Evolutionary conservation across 2,797 vertebrate genomes (phyloP), one percentile per base, ranked within the genome.

Genomic region (Cyclura pinguis): DNA sequence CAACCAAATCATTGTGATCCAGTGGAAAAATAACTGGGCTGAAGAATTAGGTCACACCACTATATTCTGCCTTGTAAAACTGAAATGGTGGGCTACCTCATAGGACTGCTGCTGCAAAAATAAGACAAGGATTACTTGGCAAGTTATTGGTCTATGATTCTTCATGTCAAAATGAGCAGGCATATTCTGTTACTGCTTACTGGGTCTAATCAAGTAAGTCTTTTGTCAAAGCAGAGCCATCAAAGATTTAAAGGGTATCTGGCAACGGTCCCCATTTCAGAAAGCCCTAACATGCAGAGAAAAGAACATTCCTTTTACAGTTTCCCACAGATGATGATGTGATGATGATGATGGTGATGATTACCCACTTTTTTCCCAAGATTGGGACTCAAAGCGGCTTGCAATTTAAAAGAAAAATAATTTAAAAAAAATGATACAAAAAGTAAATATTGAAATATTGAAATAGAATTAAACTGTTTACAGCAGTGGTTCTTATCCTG

Each of bases 201-300:
- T 38, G 16, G 20, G 59, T 84, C 73, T 29, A 84, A 89, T 13
- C 32, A 52, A 77, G 78, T 29, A 35, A 52, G 18, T 84, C 74
- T 67, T 84, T 85, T 85, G 47, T n/a, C 6, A 62, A 64, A 77
- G n/a, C 57, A 84, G 81, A 84, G 32, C 77, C 9, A 32, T 78
- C 14, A 89, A 89, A 84, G 32, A 35, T 27, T n/a, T 69, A 38
- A 84, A 55, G 24, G 59, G 22, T 6, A 83, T 57, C 84, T 74
- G 32, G 22, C 52, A 67, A 62, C 38, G 47, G 27, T 0, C 22
- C 35, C 14, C 32, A 32, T 42, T 42, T 77, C 57, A 87, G 74
- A 16, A 47, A 18, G n/a, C 29, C 55, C 42, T 72, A 14, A 32
- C 27, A 78, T 76, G 14, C 18, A n/a, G 4, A n/a, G 9, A 47